Percentiles rank a stretch among this genome's conserved stretches.
Evolutionary conservation across 2,888 invertebrate species (phyloP).

Genomic region (Hermodice carunculata): DNA sequence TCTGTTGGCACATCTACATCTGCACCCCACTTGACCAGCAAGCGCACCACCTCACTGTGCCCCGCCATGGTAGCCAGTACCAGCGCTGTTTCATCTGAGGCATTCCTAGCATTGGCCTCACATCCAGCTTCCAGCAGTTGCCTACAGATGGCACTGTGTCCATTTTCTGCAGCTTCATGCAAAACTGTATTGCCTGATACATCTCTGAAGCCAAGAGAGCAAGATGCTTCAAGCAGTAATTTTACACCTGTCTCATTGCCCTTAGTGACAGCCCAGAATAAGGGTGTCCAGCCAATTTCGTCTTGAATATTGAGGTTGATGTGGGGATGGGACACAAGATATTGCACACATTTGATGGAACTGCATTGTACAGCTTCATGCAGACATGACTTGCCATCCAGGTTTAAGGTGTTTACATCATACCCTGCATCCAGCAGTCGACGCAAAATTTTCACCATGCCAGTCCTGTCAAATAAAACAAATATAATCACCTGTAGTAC

Average conservation of each 20-base stretch:
- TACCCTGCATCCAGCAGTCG: constrained; percentile 5
- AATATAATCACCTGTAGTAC: too few relatives aligned
- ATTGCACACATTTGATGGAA: not conserved
- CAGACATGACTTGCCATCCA: constrained; percentile 13
- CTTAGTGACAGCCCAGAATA: constrained; percentile 42
- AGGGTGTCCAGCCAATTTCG: constrained; percentile 20
- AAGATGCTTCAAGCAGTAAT: constrained; percentile 53
- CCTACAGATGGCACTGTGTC: constrained; percentile 52
- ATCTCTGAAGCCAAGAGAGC: constrained; percentile 41
- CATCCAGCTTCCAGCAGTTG: constrained; percentile 52
- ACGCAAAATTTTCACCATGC: constrained; percentile 3
- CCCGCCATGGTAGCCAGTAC: constrained; percentile 16
- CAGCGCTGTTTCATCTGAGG: constrained; percentile 28
- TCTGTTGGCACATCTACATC: constrained; percentile 38
- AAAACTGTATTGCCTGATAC: constrained; percentile 47
- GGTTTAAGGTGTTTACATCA: constrained; percentile 6
- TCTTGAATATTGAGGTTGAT: constrained; percentile 11
- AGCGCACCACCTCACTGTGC: constrained; percentile 18
- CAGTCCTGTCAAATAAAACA: constrained; percentile 4
- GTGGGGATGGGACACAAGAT: not conserved
- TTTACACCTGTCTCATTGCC: constrained; percentile 51
- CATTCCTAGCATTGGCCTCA: constrained; percentile 43
- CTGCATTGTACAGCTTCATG: constrained; percentile 19
- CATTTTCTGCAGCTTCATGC: constrained; percentile 60
- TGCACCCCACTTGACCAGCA: constrained; percentile 31